Percentiles rank a stretch among this genome's conserved stretches.
phyloP scores from a whole-genome alignment of 2,888 invertebrate species.

The Acrobasis suavella region DNA sequence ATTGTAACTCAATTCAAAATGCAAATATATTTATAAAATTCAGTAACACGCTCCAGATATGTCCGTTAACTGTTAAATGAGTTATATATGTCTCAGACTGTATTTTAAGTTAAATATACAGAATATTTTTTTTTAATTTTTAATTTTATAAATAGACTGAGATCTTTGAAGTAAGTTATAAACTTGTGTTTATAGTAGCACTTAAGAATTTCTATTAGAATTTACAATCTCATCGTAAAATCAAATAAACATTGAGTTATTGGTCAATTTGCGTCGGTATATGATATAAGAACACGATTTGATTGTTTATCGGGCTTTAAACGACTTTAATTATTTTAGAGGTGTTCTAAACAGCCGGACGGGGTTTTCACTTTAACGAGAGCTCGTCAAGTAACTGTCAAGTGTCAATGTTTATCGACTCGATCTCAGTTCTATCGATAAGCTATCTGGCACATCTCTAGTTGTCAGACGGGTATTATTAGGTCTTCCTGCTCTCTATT shows the following conservation, averaged over 20 bases:
- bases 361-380: constrained; percentile 43
- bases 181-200: neutral
- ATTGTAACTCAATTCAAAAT: too few species aligned
- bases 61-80: too few species aligned
- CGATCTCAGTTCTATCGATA: constrained; percentile 46
- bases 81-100: too few species aligned
- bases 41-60: too few species aligned
- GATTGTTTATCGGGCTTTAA: constrained; percentile 24
- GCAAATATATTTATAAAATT: too few species aligned
- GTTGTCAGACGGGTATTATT: constrained; percentile 73
- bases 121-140: too few species aligned
- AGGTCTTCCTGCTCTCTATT: constrained; percentile 77
- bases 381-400: constrained; percentile 42
- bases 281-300: constrained; percentile 20
- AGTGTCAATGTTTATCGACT: constrained; percentile 42
- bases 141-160: too few species aligned
- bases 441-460: constrained; percentile 54
- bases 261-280: constrained; percentile 28
- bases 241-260: constrained; percentile 26
- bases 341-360: constrained; percentile 28
- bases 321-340: constrained; percentile 30
- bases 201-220: constrained; percentile 25
- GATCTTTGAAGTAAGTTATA: too few species aligned
- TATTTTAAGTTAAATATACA: too few species aligned
- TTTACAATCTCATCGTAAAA: constrained; percentile 23